Base-by-base conservation (phyloP, 2,113 vertebrate genomes). In the Egretta garzetta region DNA sequence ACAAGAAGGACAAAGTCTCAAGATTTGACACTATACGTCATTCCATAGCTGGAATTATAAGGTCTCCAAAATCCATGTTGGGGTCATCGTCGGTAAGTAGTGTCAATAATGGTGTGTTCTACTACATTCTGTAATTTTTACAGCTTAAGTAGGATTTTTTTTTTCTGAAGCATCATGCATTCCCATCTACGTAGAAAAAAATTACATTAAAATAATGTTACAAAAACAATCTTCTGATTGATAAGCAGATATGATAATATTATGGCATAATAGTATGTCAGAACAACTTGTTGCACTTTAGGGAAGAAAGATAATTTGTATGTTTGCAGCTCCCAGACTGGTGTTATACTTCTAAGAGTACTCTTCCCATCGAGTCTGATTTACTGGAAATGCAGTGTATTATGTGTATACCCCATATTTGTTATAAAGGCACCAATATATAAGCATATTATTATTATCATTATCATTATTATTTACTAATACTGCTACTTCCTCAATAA, bases 21-120 rank as follows among this genome's bases (percentile, higher is more conserved):
- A 99, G 99, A 87, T 99, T 99, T 89, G 99, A 99, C 92, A 99
- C 99, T 14, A 98, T 99, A 87, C 99, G 99, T 33, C 99, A 99
- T 95, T 99, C 99, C 83, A 99, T 99, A 94, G 99, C 99, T 50
- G 99, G 99, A 60, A 99, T 99, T 95, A 99, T 99, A 84, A 99
- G 99, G 27, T 98, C 99, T 88, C 99, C 99, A 80, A 99, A 99
- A 97, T 98, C 99, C 47, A 98, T 99, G 91, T 75, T 99, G 76
- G 98, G 98, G 49, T 99, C 99, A 37, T 99, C 99, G 13, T 98
- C 99, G 4, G 99, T 99, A 97, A 99, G 99, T 98, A 88, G 24
- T n/a, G 70, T 53, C 70, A 71, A 37, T 26, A 85, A 3, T n/a
- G 3, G 37, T 24, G 8, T 93, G 14, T 35, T 96, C 20, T n/a